phyloP scores from a whole-genome alignment of 2,888 invertebrate species.

The Gryllus longicercus region DNA sequence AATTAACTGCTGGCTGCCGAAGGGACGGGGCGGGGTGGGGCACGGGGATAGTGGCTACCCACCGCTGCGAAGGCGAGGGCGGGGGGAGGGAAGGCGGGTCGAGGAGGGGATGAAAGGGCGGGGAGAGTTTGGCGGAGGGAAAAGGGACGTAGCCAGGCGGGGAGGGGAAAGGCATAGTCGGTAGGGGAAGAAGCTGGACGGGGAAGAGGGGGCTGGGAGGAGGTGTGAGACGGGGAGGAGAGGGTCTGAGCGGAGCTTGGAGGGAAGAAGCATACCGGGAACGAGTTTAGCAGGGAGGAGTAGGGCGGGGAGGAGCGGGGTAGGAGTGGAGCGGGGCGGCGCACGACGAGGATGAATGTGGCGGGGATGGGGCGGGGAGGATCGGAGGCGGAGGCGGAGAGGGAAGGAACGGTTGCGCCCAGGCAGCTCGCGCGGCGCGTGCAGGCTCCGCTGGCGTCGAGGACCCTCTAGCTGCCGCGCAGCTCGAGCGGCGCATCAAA shows the following conservation, averaged over 20 bases:
- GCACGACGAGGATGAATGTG: neutral
- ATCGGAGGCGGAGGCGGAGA: neutral
- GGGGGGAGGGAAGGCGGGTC: neutral
- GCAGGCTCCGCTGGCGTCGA: neutral
- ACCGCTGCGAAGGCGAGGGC: too few relatives aligned
- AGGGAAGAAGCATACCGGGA: too few relatives aligned
- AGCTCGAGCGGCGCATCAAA: neutral
- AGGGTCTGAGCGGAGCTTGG: neutral
- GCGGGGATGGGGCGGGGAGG: neutral
- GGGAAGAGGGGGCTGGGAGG: neutral
- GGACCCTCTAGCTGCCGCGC: neutral
- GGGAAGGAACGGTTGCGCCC: neutral
- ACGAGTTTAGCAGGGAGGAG: too few relatives aligned
- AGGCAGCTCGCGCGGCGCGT: neutral
- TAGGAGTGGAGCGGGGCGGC: neutral
- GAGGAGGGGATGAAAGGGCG: neutral
- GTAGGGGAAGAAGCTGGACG: neutral
- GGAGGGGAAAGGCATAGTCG: neutral
- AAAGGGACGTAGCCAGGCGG: neutral
- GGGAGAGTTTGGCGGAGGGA: neutral
- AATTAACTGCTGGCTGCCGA: neutral
- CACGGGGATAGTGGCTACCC: too few relatives aligned
- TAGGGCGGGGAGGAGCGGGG: neutral
- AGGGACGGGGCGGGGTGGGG: neutral
- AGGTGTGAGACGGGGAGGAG: neutral